Conservation (phyloP, 2,797 vertebrate species). For the Trichosurus vulpecula region DNA sequence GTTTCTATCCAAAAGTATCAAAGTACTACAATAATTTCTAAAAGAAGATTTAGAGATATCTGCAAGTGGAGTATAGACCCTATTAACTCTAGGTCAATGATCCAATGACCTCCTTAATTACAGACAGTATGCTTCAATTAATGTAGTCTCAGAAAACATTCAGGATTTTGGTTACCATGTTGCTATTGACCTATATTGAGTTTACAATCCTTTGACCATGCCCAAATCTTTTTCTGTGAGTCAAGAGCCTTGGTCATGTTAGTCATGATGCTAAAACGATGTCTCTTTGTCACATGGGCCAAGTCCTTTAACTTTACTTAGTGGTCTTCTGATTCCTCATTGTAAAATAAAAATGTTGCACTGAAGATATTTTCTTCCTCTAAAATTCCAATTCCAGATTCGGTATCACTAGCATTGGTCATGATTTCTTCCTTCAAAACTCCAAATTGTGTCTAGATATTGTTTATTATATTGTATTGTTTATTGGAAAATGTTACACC, state of each 20-base stretch:
- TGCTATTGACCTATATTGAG: neutral
- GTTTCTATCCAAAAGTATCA: too few species aligned
- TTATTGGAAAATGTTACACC: neutral
- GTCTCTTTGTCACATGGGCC: neutral
- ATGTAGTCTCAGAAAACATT: neutral
- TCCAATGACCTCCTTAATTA: neutral
- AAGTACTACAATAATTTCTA: neutral
- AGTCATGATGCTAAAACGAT: neutral
- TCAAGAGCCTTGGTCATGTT: neutral
- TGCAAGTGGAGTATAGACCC: neutral
- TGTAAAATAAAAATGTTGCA: neutral
- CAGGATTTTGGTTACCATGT: neutral
- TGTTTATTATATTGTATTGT: neutral
- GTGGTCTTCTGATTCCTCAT: neutral
- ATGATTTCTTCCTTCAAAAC: neutral
- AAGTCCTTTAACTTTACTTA: neutral
- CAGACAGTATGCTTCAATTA: neutral
- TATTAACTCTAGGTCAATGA: neutral
- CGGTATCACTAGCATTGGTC: neutral
- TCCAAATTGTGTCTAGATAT: neutral
- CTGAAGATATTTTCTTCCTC: neutral
- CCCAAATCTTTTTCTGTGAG: neutral
- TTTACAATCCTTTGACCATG: neutral
- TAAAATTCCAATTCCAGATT: neutral
- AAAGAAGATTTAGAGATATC: neutral